Evolutionary conservation across 2,797 vertebrate species (phyloP).

Genomic region (Crenichthys baileyi): DNA sequence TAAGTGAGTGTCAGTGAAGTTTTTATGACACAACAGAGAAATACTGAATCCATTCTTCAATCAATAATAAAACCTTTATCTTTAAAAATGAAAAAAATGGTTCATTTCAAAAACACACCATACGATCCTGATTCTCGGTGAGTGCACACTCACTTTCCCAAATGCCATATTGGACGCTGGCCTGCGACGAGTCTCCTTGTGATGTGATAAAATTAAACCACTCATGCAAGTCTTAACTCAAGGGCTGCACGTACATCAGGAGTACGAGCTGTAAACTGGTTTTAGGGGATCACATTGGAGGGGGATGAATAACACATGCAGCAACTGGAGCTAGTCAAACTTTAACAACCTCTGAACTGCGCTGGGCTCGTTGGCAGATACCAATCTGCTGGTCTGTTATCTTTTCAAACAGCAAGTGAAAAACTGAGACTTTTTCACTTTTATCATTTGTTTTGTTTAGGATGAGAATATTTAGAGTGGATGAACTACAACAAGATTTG

Average conservation of each 20-base stretch:
- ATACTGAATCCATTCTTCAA: constrained; percentile 8
- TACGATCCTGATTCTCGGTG: constrained; percentile 13
- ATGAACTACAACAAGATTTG: not conserved
- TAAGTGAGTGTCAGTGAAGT: constrained; percentile 1
- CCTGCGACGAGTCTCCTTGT: not conserved
- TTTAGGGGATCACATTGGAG: constrained; percentile 27
- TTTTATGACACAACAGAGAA: not conserved
- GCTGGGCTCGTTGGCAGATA: constrained; percentile 23
- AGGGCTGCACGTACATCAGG: constrained; percentile 2
- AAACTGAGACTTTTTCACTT: not conserved
- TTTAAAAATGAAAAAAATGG: constrained; percentile 8
- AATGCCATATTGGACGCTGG: not conserved
- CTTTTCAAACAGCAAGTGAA: not conserved
- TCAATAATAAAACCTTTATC: not conserved
- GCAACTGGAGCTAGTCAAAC: constrained; percentile 36
- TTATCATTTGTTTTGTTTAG: not conserved
- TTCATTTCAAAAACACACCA: constrained; percentile 7
- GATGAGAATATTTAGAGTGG: not conserved
- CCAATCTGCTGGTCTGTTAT: constrained; percentile 3
- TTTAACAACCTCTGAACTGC: constrained; percentile 38
- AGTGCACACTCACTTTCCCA: not conserved
- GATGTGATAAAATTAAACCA: constrained; percentile 4
- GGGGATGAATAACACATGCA: constrained; percentile 33
- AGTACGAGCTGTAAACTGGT: constrained; percentile 34
- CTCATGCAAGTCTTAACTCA: constrained; percentile 4